Evolutionary conservation across 2,113 vertebrate species (phyloP).

Genomic region (Phaethon lepturus): DNA sequence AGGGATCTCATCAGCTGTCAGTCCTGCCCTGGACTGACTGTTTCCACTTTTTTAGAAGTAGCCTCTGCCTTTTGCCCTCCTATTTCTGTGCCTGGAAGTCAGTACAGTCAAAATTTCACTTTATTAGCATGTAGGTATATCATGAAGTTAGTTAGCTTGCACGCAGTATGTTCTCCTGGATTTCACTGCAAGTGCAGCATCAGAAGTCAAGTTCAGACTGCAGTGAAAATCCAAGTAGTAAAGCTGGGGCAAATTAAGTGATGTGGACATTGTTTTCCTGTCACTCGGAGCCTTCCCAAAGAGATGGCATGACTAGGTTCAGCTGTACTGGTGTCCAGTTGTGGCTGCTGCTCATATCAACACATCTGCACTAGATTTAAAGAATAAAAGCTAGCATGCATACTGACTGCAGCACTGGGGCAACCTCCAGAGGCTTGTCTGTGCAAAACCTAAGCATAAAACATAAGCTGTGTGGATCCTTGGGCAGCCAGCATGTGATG

Average conservation of each 20-base stretch:
- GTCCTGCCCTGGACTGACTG: not conserved
- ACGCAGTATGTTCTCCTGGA: not conserved
- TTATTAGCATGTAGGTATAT: not conserved
- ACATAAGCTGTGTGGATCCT: not conserved
- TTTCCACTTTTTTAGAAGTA: not conserved
- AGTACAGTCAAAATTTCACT: not conserved
- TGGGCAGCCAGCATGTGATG: accelerated
- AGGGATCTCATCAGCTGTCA: not conserved
- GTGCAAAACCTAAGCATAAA: not conserved
- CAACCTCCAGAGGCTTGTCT: not conserved
- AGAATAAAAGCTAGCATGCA: not conserved
- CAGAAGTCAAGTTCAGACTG: not conserved
- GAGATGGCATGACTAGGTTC: not conserved
- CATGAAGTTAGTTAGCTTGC: not conserved
- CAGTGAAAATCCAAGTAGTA: not conserved
- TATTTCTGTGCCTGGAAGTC: not conserved
- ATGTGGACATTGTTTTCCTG: not conserved
- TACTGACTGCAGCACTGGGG: not conserved
- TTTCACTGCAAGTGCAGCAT: not conserved
- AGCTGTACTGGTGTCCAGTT: not conserved
- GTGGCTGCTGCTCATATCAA: not conserved
- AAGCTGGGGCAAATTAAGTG: not conserved
- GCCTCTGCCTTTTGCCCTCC: not conserved
- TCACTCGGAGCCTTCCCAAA: not conserved
- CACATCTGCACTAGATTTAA: not conserved